phyloP scores from a whole-genome alignment of 2,888 invertebrate genomes.

The Opisthograptis luteolata region DNA sequence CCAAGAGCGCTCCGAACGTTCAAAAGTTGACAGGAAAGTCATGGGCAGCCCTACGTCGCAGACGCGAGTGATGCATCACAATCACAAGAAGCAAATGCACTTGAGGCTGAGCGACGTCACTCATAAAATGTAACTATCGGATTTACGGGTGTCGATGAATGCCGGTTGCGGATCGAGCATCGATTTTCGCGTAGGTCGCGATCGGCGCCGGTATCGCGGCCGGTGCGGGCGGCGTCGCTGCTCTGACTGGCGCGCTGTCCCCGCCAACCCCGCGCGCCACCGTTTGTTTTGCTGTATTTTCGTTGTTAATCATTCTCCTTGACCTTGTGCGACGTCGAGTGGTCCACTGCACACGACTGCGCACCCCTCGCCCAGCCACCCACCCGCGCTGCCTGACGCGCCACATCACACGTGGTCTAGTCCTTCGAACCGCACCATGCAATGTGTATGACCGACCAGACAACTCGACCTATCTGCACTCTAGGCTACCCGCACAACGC shows the following conservation, averaged over 20 bases:
- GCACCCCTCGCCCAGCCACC: constrained; percentile 73
- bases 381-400: constrained; percentile 69
- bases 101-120: constrained; percentile 61
- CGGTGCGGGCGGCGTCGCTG: constrained; percentile 76
- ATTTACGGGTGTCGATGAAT: constrained; percentile 66
- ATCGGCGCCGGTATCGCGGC: constrained; percentile 72
- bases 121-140: constrained; percentile 53
- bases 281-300: constrained; percentile 85
- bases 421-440: constrained; percentile 48
- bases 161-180: constrained; percentile 80
- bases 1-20: constrained; percentile 48
- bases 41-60: constrained; percentile 52
- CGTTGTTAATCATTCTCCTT: constrained; percentile 85
- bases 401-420: constrained; percentile 75
- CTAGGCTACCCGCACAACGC: constrained; percentile 12
- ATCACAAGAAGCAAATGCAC: constrained; percentile 58
- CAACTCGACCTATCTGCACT: constrained; percentile 44
- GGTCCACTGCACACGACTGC: constrained; percentile 83
- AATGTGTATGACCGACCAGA: constrained; percentile 43
- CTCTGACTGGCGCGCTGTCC: constrained; percentile 76
- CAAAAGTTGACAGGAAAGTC: constrained; percentile 46
- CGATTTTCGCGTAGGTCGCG: constrained; percentile 79
- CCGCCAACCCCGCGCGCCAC: constrained; percentile 69
- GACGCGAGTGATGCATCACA: constrained; percentile 60
- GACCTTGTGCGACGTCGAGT: constrained; percentile 84